A percentile compares a stretch with the other conserved stretches of the same genome.
Evolutionary conservation across 2,113 vertebrate genomes (phyloP).

Genomic region (Eupsittula cactorum): DNA sequence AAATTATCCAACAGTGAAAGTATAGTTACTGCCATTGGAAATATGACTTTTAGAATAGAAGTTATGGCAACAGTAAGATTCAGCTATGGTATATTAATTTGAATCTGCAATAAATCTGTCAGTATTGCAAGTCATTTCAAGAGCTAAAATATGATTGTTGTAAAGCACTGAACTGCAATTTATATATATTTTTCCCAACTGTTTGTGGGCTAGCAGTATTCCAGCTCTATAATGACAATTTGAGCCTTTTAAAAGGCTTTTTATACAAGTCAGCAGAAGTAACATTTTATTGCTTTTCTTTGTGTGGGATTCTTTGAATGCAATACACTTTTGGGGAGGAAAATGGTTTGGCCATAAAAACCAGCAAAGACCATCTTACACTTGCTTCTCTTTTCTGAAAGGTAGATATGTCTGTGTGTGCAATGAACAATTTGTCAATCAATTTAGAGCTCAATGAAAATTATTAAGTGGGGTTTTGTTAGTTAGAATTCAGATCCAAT

Average conservation of each 20-base stretch:
- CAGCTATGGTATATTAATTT: slow-evolving; percentile 52
- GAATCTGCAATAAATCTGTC: slow-evolving; percentile 51
- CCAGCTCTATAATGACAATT: slow-evolving; percentile 49
- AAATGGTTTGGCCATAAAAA: slow-evolving; percentile 14
- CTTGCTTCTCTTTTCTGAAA: neutral
- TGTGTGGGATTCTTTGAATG: neutral
- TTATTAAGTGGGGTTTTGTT: neutral
- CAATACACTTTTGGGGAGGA: neutral
- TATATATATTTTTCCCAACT: slow-evolving; percentile 33
- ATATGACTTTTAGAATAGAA: slow-evolving; percentile 51
- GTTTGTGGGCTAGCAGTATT: slow-evolving; percentile 11
- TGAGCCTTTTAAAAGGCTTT: slow-evolving; percentile 16
- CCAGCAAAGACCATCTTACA: neutral
- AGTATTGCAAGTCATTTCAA: slow-evolving; percentile 11
- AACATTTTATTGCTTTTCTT: slow-evolving; percentile 18
- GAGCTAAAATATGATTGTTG: slow-evolving; percentile 55
- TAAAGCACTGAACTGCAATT: slow-evolving; percentile 15
- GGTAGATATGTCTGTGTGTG: neutral
- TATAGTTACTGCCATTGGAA: slow-evolving; percentile 43
- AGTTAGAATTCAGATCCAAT: neutral
- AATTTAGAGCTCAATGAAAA: neutral
- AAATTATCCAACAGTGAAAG: slow-evolving; percentile 55
- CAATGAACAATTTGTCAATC: neutral
- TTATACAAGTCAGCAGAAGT: slow-evolving; percentile 8
- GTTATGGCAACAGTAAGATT: slow-evolving; percentile 33